Evolutionary conservation across 2,113 vertebrate species (phyloP), one percentile per base, ranked within the genome.

Genomic region (Sorex fumeus): DNA sequence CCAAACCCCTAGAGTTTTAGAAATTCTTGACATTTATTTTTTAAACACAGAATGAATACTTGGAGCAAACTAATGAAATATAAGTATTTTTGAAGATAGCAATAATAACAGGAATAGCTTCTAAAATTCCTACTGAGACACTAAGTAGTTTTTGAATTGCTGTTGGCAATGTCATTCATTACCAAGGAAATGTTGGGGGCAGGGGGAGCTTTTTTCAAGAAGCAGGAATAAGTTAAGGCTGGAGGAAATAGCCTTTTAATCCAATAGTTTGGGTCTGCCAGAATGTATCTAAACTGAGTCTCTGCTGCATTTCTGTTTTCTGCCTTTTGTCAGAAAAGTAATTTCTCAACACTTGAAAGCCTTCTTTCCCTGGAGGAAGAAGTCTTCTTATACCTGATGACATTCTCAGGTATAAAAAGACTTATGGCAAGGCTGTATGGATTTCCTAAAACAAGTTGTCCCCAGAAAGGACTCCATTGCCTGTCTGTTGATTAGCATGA

Each of bases 361-460:
- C 64, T 91, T 53, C 36, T 93, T 87, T 23, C 60, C 79, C 76
- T 93, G 60, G 15, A 60, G n/a, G 13, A 36, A 78, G n/a, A 78
- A 62, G 27, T 19, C 28, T 66, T 78, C 32, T 71, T 47, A 72
- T 25, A 25, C 57, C 16, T 60, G 4, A 15, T 79, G 15, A 53
- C 19, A 82, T 16, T 19, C 70, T 77, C 40, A 72, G 47, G 4
- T 93, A 7, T 50, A n/a, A 32, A 18, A 70, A 76, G 13, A 88
- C 32, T 90, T 45, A 89, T 93, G 13, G 50, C 3, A 5, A 30
- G 34, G n/a, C 40, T 28, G 28, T 67, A 23, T 69, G 12, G 43
- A 32, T 86, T 71, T 87, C n/a, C 30, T 77, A 15, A 84, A 85
- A 30, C 19, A 57, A 8, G 6, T 15, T 36, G 36, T 66, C 30